A percentile compares a stretch with the other conserved stretches of the same genome.
phyloP scores from a whole-genome alignment of 2,797 vertebrate species.

The Sebastes trivittatus region DNA sequence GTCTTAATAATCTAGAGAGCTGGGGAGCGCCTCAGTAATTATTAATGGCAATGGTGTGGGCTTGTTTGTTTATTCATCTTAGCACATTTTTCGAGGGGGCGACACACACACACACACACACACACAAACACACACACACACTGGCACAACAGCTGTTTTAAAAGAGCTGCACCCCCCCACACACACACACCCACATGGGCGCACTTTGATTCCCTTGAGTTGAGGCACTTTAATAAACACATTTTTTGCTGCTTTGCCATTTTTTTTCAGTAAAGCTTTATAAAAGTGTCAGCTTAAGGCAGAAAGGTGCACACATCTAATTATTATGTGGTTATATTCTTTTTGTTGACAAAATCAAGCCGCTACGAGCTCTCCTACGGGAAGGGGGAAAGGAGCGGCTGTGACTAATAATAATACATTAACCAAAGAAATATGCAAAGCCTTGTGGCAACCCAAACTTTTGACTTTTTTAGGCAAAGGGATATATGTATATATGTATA shows the following conservation, averaged over 20 bases:
- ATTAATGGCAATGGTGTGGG: slow-evolving; percentile 48
- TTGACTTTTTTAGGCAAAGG: not conserved
- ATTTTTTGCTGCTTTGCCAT: slow-evolving; percentile 50
- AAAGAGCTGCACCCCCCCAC: not conserved
- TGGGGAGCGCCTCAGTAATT: slow-evolving; percentile 44
- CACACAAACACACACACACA: not conserved
- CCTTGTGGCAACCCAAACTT: slow-evolving; percentile 40
- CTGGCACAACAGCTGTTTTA: slow-evolving; percentile 56
- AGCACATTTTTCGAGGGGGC: slow-evolving; percentile 21
- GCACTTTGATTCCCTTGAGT: slow-evolving; percentile 33
- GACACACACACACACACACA: slow-evolving; percentile 29
- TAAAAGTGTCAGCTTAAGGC: slow-evolving; percentile 57
- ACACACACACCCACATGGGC: not conserved
- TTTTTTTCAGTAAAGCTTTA: slow-evolving; percentile 53
- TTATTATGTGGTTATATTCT: slow-evolving; percentile 57
- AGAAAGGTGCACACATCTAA: slow-evolving; percentile 48
- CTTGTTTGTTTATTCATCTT: slow-evolving; percentile 53
- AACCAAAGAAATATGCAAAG: slow-evolving; percentile 50
- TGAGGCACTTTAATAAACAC: slow-evolving; percentile 65
- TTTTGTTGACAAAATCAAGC: slow-evolving; percentile 58
- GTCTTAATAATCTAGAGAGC: slow-evolving; percentile 44
- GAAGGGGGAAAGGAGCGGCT: slow-evolving; percentile 33
- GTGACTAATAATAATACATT: slow-evolving; percentile 56
- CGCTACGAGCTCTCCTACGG: slow-evolving; percentile 27
- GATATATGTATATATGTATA: too few relatives aligned